Conservation (phyloP, 2,888 invertebrate genomes). For the Eutolmus rufibarbis region DNA sequence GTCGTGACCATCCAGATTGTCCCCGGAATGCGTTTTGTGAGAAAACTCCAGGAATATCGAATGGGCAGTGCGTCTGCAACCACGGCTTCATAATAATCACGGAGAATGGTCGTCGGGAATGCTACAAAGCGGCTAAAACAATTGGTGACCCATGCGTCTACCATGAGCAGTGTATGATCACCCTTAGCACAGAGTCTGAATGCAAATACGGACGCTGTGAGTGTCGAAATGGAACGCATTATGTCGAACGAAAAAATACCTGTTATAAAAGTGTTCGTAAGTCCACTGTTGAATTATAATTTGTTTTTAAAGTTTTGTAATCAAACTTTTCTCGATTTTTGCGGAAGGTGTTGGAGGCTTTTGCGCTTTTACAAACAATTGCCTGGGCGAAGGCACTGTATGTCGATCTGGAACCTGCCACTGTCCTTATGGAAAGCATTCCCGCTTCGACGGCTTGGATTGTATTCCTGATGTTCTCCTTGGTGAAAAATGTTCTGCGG, state of each 20-base stretch:
- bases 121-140: conserved; percentile 54
- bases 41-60: conserved; percentile 47
- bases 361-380: conserved; percentile 58
- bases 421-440: conserved; percentile 57
- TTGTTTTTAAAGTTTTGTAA: background rate
- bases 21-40: conserved; percentile 50
- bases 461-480: conserved; percentile 56
- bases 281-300: conserved; percentile 33
- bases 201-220: conserved; percentile 57
- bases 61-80: conserved; percentile 52
- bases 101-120: conserved; percentile 47
- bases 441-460: conserved; percentile 54
- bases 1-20: conserved; percentile 47
- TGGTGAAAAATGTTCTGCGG: conserved; percentile 54
- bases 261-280: conserved; percentile 60
- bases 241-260: conserved; percentile 54
- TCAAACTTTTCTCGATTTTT: background rate
- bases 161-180: conserved; percentile 60
- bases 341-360: conserved; percentile 55
- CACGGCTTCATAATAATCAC: conserved; percentile 50
- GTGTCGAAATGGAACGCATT: conserved; percentile 58
- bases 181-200: conserved; percentile 55
- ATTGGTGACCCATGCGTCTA: conserved; percentile 57
- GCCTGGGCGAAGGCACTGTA: conserved; percentile 56
- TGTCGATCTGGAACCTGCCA: conserved; percentile 57